These are phyloP conservation scores for Azemiops feae DNA, from an alignment of 2,113 vertebrate species.

Conservation along the genomic window DNA sequence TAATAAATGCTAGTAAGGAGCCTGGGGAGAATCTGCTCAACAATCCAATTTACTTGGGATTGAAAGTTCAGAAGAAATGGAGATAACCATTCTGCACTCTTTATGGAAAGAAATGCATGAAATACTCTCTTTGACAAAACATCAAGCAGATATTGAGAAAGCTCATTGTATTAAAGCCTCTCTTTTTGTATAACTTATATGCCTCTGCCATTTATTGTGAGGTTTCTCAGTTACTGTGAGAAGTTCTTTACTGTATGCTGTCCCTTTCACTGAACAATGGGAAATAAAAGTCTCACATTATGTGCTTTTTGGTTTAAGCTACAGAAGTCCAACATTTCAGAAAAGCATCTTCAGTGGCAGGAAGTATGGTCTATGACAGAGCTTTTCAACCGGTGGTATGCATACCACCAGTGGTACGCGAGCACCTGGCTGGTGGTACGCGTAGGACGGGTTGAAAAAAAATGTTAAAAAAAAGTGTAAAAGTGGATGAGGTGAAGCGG, in stretches of 20 bases:
- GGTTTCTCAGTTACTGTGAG: background rate
- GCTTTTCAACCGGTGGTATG: too few relatives aligned
- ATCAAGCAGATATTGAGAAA: background rate
- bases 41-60: background rate
- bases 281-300: background rate
- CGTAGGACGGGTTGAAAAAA: too few relatives aligned
- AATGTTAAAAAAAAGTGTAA: too few relatives aligned
- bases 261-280: background rate
- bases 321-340: background rate
- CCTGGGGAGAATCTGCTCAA: background rate
- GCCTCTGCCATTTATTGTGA: background rate
- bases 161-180: background rate
- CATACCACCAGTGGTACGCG: too few relatives aligned
- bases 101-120: background rate
- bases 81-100: background rate
- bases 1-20: background rate
- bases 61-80: background rate
- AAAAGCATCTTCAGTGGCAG: background rate
- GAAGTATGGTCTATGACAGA: background rate
- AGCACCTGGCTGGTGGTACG: too few relatives aligned
- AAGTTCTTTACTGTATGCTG: background rate
- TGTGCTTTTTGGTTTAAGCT: background rate
- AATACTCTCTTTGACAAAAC: background rate
- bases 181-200: background rate
- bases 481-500: too few relatives aligned